These are phyloP conservation scores for Pempheris klunzingeri DNA, from an alignment of 2,797 vertebrate species.

Conservation along the genomic window DNA sequence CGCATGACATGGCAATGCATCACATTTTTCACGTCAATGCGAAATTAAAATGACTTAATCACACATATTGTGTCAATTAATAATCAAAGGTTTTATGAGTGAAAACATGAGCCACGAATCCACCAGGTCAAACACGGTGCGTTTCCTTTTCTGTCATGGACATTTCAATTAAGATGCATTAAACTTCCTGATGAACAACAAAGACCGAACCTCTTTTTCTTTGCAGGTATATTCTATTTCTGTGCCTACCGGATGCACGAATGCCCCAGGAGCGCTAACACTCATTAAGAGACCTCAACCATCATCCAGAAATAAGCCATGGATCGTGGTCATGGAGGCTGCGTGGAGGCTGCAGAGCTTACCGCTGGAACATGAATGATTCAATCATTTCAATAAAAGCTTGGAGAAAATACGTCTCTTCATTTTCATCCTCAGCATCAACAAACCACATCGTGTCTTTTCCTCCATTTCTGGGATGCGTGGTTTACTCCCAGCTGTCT, in stretches of 20 bases:
- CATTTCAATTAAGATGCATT: neutral
- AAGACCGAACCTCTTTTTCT: neutral
- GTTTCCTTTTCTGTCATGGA: too few relatives aligned
- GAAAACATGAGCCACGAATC: neutral
- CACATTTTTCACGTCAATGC: neutral
- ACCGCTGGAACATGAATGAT: conserved; percentile 28
- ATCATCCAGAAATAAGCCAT: conserved; percentile 42
- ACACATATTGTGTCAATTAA: neutral
- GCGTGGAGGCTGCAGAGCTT: conserved; percentile 24
- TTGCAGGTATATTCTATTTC: conserved; percentile 83
- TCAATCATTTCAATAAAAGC: conserved; percentile 60
- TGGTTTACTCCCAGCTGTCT: neutral
- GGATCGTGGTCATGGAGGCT: conserved; percentile 28
- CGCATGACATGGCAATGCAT: too few relatives aligned
- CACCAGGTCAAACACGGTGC: neutral
- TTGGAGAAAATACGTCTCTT: conserved; percentile 40
- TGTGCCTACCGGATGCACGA: conserved; percentile 86
- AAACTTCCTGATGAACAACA: neutral
- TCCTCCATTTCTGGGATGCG: neutral
- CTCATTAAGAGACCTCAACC: conserved; percentile 69
- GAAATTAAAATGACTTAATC: neutral
- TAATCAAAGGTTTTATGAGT: neutral
- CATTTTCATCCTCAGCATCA: conserved; percentile 13
- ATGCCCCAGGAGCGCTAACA: conserved; percentile 76
- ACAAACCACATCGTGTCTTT: neutral